phyloP scores from a whole-genome alignment of 2,888 invertebrate species.

The Alentia gelatinosa region DNA sequence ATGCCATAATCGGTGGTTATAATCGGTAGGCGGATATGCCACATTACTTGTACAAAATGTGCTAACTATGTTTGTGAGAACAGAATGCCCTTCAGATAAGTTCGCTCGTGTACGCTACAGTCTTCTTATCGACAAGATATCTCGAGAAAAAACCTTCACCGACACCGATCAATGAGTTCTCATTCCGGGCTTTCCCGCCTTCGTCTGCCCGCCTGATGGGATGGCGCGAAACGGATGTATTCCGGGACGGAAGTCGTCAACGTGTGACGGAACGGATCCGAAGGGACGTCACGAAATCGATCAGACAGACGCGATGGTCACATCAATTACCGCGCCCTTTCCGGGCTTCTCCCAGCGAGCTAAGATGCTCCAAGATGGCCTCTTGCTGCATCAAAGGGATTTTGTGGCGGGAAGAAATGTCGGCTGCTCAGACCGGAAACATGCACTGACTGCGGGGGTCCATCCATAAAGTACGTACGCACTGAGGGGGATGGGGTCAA shows the following conservation, averaged over 20 bases:
- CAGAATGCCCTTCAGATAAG: not conserved
- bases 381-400: no score
- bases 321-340: not conserved
- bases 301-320: not conserved
- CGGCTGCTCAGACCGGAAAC: no score
- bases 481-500: no score
- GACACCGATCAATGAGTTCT: conserved; percentile 1
- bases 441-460: no score
- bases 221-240: not conserved
- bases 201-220: conserved; percentile 13
- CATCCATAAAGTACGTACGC: no score
- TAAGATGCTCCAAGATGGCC: no score
- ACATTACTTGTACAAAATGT: not conserved
- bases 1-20: no score
- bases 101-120: not conserved
- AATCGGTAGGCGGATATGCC: no score
- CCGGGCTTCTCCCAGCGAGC: no score
- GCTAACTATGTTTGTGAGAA: not conserved
- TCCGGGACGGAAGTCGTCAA: not conserved
- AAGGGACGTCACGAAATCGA: not conserved
- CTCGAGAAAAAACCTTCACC: not conserved
- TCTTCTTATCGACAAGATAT: not conserved
- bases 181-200: conserved; percentile 2
- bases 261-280: conserved; percentile 19
- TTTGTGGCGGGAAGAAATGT: no score